Evolutionary conservation across 2,797 vertebrate genomes (phyloP), one percentile per base, ranked within the genome.

Genomic region (Aeoliscus strigatus): DNA sequence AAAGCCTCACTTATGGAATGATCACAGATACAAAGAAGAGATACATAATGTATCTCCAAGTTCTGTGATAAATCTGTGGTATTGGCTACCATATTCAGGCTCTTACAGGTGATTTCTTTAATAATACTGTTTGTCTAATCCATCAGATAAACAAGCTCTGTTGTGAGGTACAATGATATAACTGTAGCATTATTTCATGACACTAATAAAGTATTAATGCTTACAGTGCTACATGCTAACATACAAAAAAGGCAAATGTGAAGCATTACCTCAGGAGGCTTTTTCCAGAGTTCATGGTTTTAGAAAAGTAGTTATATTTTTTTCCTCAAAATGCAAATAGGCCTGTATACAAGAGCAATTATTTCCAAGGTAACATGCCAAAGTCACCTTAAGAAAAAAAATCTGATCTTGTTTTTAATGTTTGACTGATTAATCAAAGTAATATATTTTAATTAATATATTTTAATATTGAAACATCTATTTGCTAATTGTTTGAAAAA

Each of bases 391-490:
- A 65, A 73, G 39, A 70, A 70, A 70, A 75, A 33, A 26, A 79
- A 85, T 82, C 73, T 56, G 64, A 82, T 75, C 64, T 75, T 89
- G 82, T 82, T 86, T 87, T 79, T 86, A 82, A 81, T 84, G 82
- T 82, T 82, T 88, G 83, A 89, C 80, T 87, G 83, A 83, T 88
- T 86, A 87, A 84, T 83, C 81, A 91, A 92, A 93, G 88, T 96
- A 98, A 98, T 97, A 96, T 98, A 98, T 97, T 96, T 95, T 93
- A 92, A 93, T 86, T 94, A 93, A 94, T 96, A 95, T 96, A 93
- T 97, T 94, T 94, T 94, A 91, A 89, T 94, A 92, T 86, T 76
- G 71, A 77, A 74, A 77, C 65, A 37, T 78, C 79, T 91, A 89
- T 90, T 88, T 87, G 83, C 87, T 86, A 80, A 79, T 85, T 83